A percentile compares a stretch with the other conserved stretches of the same genome.
These are phyloP conservation scores for Lutjanus campechanus DNA, from an alignment of 2,797 vertebrate species.

Conservation along the genomic window DNA sequence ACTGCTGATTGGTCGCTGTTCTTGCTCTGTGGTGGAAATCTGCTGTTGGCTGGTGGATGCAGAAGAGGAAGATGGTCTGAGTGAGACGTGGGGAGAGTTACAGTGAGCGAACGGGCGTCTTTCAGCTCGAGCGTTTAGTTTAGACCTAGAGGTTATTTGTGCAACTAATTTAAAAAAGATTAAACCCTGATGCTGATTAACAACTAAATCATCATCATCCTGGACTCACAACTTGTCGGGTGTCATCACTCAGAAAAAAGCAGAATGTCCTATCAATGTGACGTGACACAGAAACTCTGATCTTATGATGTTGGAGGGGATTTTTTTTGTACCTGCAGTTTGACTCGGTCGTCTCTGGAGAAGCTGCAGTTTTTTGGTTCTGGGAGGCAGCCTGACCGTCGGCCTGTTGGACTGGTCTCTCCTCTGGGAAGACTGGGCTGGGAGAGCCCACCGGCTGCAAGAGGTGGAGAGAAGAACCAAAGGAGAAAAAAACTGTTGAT, in stretches of 20 bases:
- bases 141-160: too few relatives aligned
- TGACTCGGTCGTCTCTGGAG: not conserved
- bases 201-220: too few relatives aligned
- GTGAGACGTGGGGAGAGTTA: not conserved
- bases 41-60: not conserved
- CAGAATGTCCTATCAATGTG: too few relatives aligned
- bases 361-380: not conserved
- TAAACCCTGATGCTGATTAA: too few relatives aligned
- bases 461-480: not conserved
- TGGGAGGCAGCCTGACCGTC: not conserved
- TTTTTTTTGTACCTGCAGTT: conserved; percentile 43
- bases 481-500: not conserved
- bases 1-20: not conserved
- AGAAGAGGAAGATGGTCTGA: conserved; percentile 11
- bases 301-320: too few relatives aligned
- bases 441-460: conserved; percentile 78
- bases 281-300: not conserved
- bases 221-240: not conserved
- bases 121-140: not conserved
- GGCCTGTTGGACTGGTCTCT: conserved; percentile 17
- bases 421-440: conserved; percentile 84
- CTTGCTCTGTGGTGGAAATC: not conserved
- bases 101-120: not conserved
- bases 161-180: too few relatives aligned
- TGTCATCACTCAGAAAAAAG: not conserved